Evolutionary conservation across 2,888 invertebrate species (phyloP).

Genomic region (Ectropis crepuscularia): DNA sequence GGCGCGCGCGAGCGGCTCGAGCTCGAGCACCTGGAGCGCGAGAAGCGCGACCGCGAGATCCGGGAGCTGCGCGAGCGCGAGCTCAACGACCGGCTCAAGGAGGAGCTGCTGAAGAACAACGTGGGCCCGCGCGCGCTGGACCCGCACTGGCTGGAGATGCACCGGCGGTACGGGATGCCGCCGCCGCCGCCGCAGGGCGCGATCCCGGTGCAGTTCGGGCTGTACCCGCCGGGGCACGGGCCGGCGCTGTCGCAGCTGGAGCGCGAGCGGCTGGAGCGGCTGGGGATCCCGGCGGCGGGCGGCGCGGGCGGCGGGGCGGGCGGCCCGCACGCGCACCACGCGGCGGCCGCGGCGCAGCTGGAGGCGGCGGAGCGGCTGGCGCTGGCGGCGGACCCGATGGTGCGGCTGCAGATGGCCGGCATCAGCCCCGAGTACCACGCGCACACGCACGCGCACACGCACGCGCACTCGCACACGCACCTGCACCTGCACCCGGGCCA

Average conservation of each 20-base stretch:
- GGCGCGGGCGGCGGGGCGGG: slow-evolving; percentile 74
- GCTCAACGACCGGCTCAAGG: slow-evolving; percentile 93
- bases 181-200: slow-evolving; percentile 87
- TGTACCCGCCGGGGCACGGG: slow-evolving; percentile 90
- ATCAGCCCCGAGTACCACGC: slow-evolving; percentile 95
- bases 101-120: slow-evolving; percentile 92
- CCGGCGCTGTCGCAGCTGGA: slow-evolving; percentile 92
- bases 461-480: slow-evolving; percentile 95
- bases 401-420: slow-evolving; percentile 96
- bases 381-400: slow-evolving; percentile 95
- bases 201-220: slow-evolving; percentile 89
- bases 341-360: slow-evolving; percentile 85
- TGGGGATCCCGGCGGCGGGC: slow-evolving; percentile 89
- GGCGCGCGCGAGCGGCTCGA: slow-evolving; percentile 85
- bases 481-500: slow-evolving; percentile 91
- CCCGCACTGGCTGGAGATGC: slow-evolving; percentile 95
- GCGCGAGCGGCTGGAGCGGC: slow-evolving; percentile 92
- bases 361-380: slow-evolving; percentile 92
- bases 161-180: slow-evolving; percentile 89
- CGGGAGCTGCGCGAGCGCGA: slow-evolving; percentile 92
- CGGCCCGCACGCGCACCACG: slow-evolving; percentile 83
- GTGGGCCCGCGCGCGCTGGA: slow-evolving; percentile 88
- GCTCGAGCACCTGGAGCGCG: slow-evolving; percentile 88
- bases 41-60: slow-evolving; percentile 90
- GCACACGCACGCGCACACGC: slow-evolving; percentile 96